These are phyloP conservation scores for Agonopterix subpropinquella DNA, from an alignment of 2,888 invertebrate genomes.

Conservation along the genomic window DNA sequence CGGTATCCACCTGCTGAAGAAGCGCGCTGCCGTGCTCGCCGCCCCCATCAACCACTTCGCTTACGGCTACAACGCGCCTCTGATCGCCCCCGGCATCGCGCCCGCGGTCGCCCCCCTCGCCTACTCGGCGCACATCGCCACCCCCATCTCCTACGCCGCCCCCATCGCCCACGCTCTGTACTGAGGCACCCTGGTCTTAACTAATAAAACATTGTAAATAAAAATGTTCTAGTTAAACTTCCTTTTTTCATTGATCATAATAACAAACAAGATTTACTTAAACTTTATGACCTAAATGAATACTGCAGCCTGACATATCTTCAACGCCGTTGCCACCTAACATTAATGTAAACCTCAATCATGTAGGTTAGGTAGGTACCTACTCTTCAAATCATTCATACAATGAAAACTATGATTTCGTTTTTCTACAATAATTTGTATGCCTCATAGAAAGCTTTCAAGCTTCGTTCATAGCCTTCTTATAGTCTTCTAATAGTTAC, in stretches of 20 bases:
- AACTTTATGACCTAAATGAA: too few species aligned
- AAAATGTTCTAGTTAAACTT: not conserved
- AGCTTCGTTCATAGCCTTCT: too few species aligned
- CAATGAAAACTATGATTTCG: too few species aligned
- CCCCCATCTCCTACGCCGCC: conserved; percentile 17
- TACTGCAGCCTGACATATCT: too few species aligned
- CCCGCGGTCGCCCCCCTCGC: conserved; percentile 15
- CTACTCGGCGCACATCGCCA: conserved; percentile 16
- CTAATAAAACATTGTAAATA: conserved; percentile 5
- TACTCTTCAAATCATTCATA: too few species aligned
- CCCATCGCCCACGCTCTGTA: conserved; percentile 24
- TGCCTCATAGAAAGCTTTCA: too few species aligned
- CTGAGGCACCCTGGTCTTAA: conserved; percentile 11
- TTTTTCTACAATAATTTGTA: too few species aligned
- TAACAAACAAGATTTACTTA: too few species aligned
- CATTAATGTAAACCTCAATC: too few species aligned
- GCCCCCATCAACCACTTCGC: conserved; percentile 20
- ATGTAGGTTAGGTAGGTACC: too few species aligned
- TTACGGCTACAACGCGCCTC: conserved; percentile 4
- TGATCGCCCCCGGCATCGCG: conserved; percentile 11
- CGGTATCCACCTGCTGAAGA: conserved; percentile 39
- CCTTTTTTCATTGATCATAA: not conserved
- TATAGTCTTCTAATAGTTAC: too few species aligned
- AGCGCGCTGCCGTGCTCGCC: conserved; percentile 35
- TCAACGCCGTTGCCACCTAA: too few species aligned